phyloP scores from a whole-genome alignment of 2,888 invertebrate genomes.

The Spatulosminthurus flaviceps region DNA sequence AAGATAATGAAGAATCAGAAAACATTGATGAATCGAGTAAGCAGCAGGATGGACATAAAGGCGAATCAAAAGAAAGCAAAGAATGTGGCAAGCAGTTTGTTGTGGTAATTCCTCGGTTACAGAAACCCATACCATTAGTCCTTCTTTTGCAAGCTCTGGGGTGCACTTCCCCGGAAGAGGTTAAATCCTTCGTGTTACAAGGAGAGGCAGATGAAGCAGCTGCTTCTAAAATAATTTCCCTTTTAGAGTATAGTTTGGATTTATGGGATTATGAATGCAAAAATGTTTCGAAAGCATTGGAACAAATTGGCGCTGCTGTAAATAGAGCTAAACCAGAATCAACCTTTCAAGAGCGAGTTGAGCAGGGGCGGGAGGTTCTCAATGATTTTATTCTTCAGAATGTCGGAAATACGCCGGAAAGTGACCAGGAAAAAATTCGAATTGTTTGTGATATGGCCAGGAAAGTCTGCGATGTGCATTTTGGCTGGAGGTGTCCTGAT shows the following conservation, averaged over 20 bases:
- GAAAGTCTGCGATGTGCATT: conserved; percentile 70
- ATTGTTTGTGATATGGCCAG: conserved; percentile 73
- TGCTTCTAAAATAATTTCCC: background rate
- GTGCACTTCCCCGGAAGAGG: background rate
- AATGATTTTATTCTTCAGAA: conserved; percentile 73
- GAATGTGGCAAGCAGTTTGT: conserved; percentile 27
- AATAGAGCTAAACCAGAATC: background rate
- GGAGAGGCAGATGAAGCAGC: conserved; percentile 24
- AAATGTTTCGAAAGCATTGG: conserved; percentile 20
- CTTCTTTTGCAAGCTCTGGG: conserved; percentile 30
- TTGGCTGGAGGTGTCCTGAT: conserved; percentile 70
- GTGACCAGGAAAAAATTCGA: conserved; percentile 72
- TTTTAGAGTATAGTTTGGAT: conserved; percentile 66
- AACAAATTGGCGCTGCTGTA: conserved; percentile 26
- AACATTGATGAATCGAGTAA: no score
- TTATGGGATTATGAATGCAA: conserved; percentile 42
- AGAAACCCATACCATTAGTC: conserved; percentile 23
- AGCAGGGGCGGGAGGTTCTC: conserved; percentile 70
- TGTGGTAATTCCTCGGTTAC: conserved; percentile 21
- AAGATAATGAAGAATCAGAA: no score
- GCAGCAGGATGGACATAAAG: no score
- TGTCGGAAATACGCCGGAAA: conserved; percentile 71
- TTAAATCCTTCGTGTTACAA: conserved; percentile 22
- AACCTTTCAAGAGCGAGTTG: background rate
- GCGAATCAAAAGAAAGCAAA: background rate